phyloP scores from a whole-genome alignment of 2,888 invertebrate genomes.

The Athalia circularis region DNA sequence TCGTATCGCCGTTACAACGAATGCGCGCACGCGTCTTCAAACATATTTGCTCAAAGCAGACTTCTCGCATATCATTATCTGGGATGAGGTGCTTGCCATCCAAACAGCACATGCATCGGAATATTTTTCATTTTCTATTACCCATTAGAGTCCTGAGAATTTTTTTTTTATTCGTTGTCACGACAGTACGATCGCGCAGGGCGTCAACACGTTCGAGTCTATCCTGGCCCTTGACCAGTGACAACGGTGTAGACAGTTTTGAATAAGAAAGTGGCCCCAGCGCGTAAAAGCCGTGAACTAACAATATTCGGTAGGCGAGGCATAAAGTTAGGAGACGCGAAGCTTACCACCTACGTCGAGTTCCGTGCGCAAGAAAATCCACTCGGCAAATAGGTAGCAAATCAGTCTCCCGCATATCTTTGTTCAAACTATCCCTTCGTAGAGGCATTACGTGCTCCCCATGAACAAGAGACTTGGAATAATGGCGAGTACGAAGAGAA shows the following conservation, averaged over 20 bases:
- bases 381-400: constrained; percentile 38
- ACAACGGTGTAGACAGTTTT: neutral
- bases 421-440: constrained; percentile 10
- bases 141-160: too few relatives aligned
- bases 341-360: constrained; percentile 24
- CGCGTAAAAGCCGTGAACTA: neutral
- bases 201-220: too few relatives aligned
- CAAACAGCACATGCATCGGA: neutral
- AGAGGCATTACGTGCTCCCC: constrained; percentile 15
- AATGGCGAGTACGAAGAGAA: constrained; percentile 8
- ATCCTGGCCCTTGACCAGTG: constrained; percentile 8
- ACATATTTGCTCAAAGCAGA: constrained; percentile 18
- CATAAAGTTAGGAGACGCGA: neutral
- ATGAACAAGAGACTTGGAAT: constrained; percentile 15
- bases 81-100: neutral
- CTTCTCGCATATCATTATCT: constrained; percentile 15
- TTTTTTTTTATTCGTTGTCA: too few relatives aligned
- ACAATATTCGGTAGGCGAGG: neutral
- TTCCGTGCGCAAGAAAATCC: neutral
- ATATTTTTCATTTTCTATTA: neutral
- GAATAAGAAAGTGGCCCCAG: neutral
- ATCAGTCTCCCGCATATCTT: constrained; percentile 23
- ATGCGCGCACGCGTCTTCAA: constrained; percentile 16
- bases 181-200: too few relatives aligned
- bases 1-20: neutral